Evolutionary conservation across 2,888 invertebrate species (phyloP).

Genomic region (Ypsolopha sequella): DNA sequence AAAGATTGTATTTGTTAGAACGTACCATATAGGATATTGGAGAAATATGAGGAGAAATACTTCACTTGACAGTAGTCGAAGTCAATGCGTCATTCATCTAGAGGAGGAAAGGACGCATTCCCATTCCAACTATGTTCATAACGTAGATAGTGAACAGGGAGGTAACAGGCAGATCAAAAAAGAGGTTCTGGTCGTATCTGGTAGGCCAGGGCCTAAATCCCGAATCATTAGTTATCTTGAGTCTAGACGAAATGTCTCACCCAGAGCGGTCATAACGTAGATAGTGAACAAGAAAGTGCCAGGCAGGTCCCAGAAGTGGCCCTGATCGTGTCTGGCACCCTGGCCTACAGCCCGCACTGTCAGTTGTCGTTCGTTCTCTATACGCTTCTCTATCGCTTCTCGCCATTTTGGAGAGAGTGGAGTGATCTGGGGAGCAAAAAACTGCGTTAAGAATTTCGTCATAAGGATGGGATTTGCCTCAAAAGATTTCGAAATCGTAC

Average conservation of each 20-base stretch:
- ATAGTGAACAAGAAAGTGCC: slow-evolving; percentile 77
- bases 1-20: too few species aligned
- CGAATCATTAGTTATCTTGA: slow-evolving; percentile 52
- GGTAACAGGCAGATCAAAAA: slow-evolving; percentile 78
- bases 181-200: slow-evolving; percentile 60
- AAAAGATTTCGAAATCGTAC: too few species aligned
- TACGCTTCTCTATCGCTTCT: slow-evolving; percentile 68
- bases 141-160: slow-evolving; percentile 77
- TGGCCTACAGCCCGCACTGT: slow-evolving; percentile 49
- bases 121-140: too few species aligned
- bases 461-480: too few species aligned
- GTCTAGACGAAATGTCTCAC: slow-evolving; percentile 30
- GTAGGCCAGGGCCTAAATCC: slow-evolving; percentile 40
- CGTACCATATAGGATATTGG: too few species aligned
- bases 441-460: too few species aligned
- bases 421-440: slow-evolving; percentile 35
- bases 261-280: slow-evolving; percentile 78
- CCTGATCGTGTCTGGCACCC: slow-evolving; percentile 52
- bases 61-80: too few species aligned
- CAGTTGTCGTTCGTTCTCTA: slow-evolving; percentile 64
- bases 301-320: slow-evolving; percentile 76
- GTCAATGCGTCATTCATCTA: too few species aligned
- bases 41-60: too few species aligned
- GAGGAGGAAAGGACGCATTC: too few species aligned
- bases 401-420: slow-evolving; percentile 73